Evolutionary conservation across 30 jellyfish, hydroid and myxozoan species (phyloP).

Genomic region (Hydractinia symbiolongicarpus): DNA sequence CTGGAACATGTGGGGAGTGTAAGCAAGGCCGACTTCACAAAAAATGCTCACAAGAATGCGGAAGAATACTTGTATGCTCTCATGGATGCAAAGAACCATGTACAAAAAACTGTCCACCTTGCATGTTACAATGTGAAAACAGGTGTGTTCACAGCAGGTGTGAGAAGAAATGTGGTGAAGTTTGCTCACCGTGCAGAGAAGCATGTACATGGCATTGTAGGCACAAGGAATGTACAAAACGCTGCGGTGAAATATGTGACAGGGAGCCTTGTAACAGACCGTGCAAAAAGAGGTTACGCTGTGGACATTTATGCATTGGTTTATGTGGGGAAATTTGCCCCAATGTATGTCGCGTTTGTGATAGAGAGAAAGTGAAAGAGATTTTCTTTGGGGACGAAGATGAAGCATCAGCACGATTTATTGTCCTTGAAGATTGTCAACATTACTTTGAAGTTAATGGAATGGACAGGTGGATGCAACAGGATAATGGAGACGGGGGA

Average conservation of each 20-base stretch:
- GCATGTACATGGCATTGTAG: constrained; percentile 35
- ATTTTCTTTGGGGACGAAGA: constrained; percentile 72
- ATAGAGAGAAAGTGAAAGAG: constrained; percentile 61
- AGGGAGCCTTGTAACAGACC: constrained; percentile 61
- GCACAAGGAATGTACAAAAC: constrained; percentile 33
- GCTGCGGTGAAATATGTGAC: constrained; percentile 43
- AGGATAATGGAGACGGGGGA: background rate
- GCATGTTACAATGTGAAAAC: constrained; percentile 24
- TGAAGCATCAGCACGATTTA: constrained; percentile 56
- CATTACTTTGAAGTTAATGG: constrained; percentile 57
- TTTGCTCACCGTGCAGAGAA: constrained; percentile 37
- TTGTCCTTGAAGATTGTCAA: constrained; percentile 49
- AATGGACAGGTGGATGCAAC: constrained; percentile 54
- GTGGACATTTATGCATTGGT: constrained; percentile 58
- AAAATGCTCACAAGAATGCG: constrained; percentile 35
- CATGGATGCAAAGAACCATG: constrained; percentile 51
- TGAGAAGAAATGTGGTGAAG: constrained; percentile 36
- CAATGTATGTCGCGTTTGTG: constrained; percentile 32
- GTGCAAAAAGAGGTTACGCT: constrained; percentile 18
- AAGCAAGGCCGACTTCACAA: constrained; percentile 44
- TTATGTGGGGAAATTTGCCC: constrained; percentile 66
- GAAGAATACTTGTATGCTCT: constrained; percentile 31
- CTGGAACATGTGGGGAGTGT: constrained; percentile 44
- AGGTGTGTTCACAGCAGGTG: constrained; percentile 39
- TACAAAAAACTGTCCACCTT: constrained; percentile 52